Conservation (phyloP, 2,797 vertebrate genomes). For the Microcaecilia unicolor region DNA sequence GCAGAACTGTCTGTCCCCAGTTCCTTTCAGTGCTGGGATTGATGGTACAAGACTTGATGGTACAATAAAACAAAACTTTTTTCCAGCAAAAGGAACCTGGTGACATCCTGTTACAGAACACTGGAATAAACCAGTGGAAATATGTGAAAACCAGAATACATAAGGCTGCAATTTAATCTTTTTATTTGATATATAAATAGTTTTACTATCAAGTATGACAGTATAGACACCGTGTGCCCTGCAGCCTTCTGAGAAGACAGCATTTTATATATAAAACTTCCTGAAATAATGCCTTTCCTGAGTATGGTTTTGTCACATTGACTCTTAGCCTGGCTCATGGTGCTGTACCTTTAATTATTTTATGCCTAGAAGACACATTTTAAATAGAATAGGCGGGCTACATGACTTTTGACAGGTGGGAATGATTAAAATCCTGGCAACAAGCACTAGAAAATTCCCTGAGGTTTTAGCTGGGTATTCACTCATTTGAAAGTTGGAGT, state of each 20-base stretch:
- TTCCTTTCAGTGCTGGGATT: slow-evolving; percentile 52
- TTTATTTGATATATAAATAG: slow-evolving; percentile 80
- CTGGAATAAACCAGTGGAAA: slow-evolving; percentile 57
- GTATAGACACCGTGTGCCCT: slow-evolving; percentile 96
- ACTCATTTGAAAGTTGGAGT: slow-evolving; percentile 52
- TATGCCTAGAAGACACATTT: slow-evolving; percentile 99
- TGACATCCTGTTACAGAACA: slow-evolving; percentile 44
- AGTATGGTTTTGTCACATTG: slow-evolving; percentile 69
- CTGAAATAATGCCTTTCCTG: slow-evolving; percentile 91
- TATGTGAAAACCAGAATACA: slow-evolving; percentile 56
- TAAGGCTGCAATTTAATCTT: slow-evolving; percentile 73
- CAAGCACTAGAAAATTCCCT: slow-evolving; percentile 85
- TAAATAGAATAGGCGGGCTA: slow-evolving; percentile 99
- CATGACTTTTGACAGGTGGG: slow-evolving; percentile 96
- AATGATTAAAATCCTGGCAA: slow-evolving; percentile 98
- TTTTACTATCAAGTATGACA: slow-evolving; percentile 86
- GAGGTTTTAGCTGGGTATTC: slow-evolving; percentile 67
- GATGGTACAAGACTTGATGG: slow-evolving; percentile 56
- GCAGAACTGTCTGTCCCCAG: slow-evolving; percentile 35
- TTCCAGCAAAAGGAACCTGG: slow-evolving; percentile 49
- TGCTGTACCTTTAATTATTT: slow-evolving; percentile 98
- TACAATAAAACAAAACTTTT: slow-evolving; percentile 59
- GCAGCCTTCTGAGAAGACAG: slow-evolving; percentile 90
- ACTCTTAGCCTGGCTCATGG: slow-evolving; percentile 58
- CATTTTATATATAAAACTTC: slow-evolving; percentile 91